Evolutionary conservation across 2,888 invertebrate genomes (phyloP), one percentile per base, ranked within the genome.

Genomic region (Meiosimyza decipiens): DNA sequence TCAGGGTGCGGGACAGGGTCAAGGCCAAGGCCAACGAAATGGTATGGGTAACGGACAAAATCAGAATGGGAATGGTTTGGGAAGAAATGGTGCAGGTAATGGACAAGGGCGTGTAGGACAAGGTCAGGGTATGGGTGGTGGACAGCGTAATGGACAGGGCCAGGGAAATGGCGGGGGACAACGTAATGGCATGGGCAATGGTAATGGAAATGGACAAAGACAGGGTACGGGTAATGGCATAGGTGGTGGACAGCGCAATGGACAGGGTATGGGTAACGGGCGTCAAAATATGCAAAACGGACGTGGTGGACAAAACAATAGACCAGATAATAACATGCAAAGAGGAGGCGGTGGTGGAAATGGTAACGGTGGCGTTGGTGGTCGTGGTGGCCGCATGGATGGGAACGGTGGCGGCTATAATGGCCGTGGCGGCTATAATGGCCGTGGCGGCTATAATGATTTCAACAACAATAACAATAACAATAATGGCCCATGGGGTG

Each of bases 251-350:
- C 57, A 16, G 18, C 59, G 60, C 49, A 74, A 50, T 12, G 66
- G 71, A n/a, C 62, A 68, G 6, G 62, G 59, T 15, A 64, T 22
- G 69, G 68, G 1, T 51, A 60, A 6, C 16, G 72, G 67, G 71
- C 22, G 57, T 12, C 63, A 63, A 50, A 47, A 47, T 28, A 59
- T 68, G 68, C 18, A 16, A 6, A 59, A 33, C 15, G 59, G 65
- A 16, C 64, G 15, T 16, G 18, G 63, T 18, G 50, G 64, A 65
- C 57, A 57, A 49, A 73, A 70, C 71, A 65, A 13, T 16, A 54
- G 3, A 55, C 18, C 15, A n/a, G 55, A 51, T n/a, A 40, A 60
- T 13, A 40, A 22, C 9, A 33, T n/a, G 9, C 50, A 28, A 13
- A 59, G 47, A 18, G 65, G 64, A 13, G 60, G 22, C 6, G 71